Evolutionary conservation across 2,888 invertebrate genomes (phyloP), one percentile per base, ranked within the genome.

Genomic region (Tinea trinotella): DNA sequence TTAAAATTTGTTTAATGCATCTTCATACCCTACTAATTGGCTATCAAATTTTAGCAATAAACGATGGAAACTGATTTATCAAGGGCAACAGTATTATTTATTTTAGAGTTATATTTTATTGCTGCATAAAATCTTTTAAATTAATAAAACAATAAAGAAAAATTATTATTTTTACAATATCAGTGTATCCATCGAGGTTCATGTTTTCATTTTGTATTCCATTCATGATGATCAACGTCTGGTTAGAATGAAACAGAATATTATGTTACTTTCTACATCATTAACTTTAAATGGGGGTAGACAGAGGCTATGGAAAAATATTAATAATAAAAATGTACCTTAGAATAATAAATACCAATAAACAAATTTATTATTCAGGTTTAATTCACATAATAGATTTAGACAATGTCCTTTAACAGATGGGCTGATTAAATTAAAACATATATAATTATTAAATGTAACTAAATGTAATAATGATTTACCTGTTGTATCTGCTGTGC

Each of bases 401-500:
- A 30, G 9, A 40, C 40, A 7, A n/a, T 40, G 40, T 40, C 40
- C 7, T 40, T 13, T 13, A 40, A 40, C 48, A 18, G 22, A 48
- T 18, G 48, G 48, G 22, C 19, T 20, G 22, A 48, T 48, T 20
- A 18, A 17, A n/a, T n/a, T n/a, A n/a, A n/a, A n/a, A n/a, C n/a
- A n/a, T n/a, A 7, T n/a, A n/a, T n/a, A n/a, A n/a, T n/a, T n/a
- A n/a, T n/a, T n/a, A n/a, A n/a, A n/a, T 40, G 12, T 13, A 20
- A 30, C 18, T 17, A n/a, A n/a, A n/a, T n/a, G n/a, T n/a, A n/a
- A n/a, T n/a, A n/a, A n/a, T n/a, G n/a, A 64, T 18, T 74, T 67
- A 92, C 93, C 83, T 92, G 91, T 74, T 96, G 95, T 61, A 96
- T 97, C 76, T 98, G 96, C 68, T 95, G 95, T 1, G 96, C 96